Evolutionary conservation across 2,113 vertebrate genomes (phyloP).

Genomic region (Oryzias celebensis): DNA sequence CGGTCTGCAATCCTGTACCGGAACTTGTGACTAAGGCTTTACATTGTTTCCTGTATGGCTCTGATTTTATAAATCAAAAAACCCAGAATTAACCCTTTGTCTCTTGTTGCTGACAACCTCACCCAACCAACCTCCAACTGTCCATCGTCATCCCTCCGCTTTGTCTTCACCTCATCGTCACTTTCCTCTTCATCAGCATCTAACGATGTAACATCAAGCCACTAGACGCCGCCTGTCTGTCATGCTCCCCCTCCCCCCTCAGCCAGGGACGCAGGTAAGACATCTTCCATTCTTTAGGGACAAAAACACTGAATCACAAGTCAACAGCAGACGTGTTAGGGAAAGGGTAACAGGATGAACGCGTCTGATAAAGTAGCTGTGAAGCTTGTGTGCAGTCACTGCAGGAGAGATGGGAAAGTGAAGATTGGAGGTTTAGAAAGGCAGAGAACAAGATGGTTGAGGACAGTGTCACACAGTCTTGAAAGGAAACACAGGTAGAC

Average conservation of each 20-base stretch:
- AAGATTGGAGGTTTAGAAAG: too few species aligned
- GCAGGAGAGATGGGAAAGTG: too few species aligned
- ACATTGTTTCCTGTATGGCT: background rate
- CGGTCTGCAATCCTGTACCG: too few species aligned
- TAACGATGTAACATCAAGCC: slow-evolving; percentile 64
- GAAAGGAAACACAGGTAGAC: slow-evolving; percentile 12
- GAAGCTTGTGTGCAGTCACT: too few species aligned
- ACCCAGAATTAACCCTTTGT: slow-evolving; percentile 42
- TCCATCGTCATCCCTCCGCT: slow-evolving; percentile 41
- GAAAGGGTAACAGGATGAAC: slow-evolving; percentile 12
- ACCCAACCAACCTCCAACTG: slow-evolving; percentile 29
- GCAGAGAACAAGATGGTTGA: background rate
- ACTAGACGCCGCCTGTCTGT: slow-evolving; percentile 63
- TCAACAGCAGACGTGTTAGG: slow-evolving; percentile 29
- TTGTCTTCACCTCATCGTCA: slow-evolving; percentile 60
- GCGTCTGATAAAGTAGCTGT: too few species aligned
- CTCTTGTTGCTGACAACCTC: slow-evolving; percentile 41
- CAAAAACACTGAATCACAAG: slow-evolving; percentile 38
- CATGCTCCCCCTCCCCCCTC: slow-evolving; percentile 24
- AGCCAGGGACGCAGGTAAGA: slow-evolving; percentile 70
- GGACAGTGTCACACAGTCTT: background rate
- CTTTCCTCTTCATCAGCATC: slow-evolving; percentile 67
- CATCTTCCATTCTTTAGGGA: slow-evolving; percentile 46
- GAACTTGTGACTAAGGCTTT: background rate
- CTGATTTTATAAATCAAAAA: background rate